A percentile compares a stretch with the other conserved stretches of the same genome.
phyloP scores from a whole-genome alignment of 2,797 vertebrate species.

The Hydrolagus colliei region DNA sequence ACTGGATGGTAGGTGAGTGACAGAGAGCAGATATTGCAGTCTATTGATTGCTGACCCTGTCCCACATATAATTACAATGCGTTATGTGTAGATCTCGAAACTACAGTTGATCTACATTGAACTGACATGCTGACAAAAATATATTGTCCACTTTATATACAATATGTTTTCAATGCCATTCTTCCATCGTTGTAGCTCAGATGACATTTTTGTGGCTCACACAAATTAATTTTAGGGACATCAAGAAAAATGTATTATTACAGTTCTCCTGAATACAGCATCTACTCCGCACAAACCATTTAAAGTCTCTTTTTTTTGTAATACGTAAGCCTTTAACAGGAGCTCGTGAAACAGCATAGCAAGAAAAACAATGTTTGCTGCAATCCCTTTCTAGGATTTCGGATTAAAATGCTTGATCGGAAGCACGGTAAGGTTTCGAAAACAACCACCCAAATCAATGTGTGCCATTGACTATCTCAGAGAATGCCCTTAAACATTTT shows the following conservation, averaged over 20 bases:
- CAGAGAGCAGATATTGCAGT: slow-evolving; percentile 96
- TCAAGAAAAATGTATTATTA: not conserved
- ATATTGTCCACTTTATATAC: not conserved
- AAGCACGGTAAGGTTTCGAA: not conserved
- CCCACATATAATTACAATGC: slow-evolving; percentile 89
- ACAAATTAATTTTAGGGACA: slow-evolving; percentile 12
- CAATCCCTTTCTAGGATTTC: not conserved
- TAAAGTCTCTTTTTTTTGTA: not conserved
- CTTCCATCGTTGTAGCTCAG: not conserved
- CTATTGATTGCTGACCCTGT: slow-evolving; percentile 80
- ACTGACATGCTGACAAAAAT: slow-evolving; percentile 18
- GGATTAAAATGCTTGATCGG: not conserved
- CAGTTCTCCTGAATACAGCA: not conserved
- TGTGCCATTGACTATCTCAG: too few species aligned
- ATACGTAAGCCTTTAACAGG: not conserved
- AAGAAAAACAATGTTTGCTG: not conserved
- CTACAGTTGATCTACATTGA: not conserved
- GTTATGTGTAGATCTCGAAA: slow-evolving; percentile 61
- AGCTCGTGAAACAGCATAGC: not conserved
- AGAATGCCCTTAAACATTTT: too few species aligned
- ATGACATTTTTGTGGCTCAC: not conserved
- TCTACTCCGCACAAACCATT: not conserved
- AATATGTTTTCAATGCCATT: slow-evolving; percentile 10
- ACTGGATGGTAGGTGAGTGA: slow-evolving; percentile 59
- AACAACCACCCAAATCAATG: not conserved